These are phyloP conservation scores for Montifringilla adamsi DNA, from an alignment of 2,113 vertebrate genomes.

Conservation along the genomic window DNA sequence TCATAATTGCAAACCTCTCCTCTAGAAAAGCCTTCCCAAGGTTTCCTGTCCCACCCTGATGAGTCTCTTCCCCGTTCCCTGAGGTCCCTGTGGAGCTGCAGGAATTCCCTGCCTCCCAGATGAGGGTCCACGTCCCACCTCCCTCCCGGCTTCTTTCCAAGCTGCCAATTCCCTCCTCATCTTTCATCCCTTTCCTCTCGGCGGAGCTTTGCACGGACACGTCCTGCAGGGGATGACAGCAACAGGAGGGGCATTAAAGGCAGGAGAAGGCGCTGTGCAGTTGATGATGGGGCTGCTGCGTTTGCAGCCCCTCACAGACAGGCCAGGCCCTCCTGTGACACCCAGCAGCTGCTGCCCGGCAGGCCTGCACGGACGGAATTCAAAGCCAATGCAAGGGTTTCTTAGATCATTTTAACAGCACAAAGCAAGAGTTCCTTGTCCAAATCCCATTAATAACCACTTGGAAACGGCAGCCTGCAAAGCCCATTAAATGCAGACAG, in stretches of 20 bases:
- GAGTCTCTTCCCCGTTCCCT: background rate
- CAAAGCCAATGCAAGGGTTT: background rate
- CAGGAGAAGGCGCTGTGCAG: background rate
- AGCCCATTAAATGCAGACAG: constrained; percentile 23
- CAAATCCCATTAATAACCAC: constrained; percentile 24
- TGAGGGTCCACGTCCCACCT: background rate
- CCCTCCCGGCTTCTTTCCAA: accelerated
- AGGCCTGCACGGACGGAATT: background rate
- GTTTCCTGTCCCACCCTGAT: background rate
- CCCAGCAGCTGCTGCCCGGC: background rate
- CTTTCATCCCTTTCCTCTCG: background rate
- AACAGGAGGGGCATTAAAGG: background rate
- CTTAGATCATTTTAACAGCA: background rate
- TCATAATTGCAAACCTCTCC: background rate
- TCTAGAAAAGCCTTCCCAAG: background rate
- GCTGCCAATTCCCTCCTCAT: background rate
- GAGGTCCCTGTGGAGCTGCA: background rate
- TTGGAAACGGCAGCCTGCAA: background rate
- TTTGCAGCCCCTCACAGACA: background rate
- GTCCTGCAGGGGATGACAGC: background rate
- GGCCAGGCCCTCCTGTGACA: background rate
- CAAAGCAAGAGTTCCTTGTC: background rate
- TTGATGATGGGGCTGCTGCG: background rate
- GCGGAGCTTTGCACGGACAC: background rate
- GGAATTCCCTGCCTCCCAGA: background rate